phyloP scores from a whole-genome alignment of 2,113 vertebrate species.

The Proteles cristata region DNA sequence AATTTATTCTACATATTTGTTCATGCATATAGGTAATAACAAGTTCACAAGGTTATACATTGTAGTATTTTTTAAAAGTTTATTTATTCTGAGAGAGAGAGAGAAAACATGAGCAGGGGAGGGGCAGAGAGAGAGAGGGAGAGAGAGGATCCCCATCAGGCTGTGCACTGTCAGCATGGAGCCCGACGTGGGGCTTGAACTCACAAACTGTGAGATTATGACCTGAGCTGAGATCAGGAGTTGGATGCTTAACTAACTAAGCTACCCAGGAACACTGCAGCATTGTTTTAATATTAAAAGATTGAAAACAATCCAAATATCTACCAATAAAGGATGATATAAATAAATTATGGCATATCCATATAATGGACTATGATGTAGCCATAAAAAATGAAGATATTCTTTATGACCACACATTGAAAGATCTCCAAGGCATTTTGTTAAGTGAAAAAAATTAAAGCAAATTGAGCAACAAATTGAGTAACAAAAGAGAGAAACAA shows the following conservation, averaged over 20 bases:
- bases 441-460: background rate
- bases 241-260: too few species aligned
- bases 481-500: background rate
- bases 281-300: background rate
- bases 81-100: too few species aligned
- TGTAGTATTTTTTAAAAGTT: background rate
- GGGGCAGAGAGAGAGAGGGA: too few species aligned
- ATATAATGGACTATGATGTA: background rate
- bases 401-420: background rate
- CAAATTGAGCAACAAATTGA: background rate
- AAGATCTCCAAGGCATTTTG: background rate
- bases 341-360: background rate
- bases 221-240: too few species aligned
- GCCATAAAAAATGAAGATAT: background rate
- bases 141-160: too few species aligned
- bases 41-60: background rate
- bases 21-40: background rate
- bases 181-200: too few species aligned
- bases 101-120: too few species aligned
- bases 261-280: background rate
- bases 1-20: conserved; percentile 6
- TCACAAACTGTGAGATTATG: too few species aligned
- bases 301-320: background rate
- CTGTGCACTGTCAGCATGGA: too few species aligned
- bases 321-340: background rate